Evolutionary conservation across 2,888 invertebrate species (phyloP).

Genomic region (Drosophila trichaetosa): DNA sequence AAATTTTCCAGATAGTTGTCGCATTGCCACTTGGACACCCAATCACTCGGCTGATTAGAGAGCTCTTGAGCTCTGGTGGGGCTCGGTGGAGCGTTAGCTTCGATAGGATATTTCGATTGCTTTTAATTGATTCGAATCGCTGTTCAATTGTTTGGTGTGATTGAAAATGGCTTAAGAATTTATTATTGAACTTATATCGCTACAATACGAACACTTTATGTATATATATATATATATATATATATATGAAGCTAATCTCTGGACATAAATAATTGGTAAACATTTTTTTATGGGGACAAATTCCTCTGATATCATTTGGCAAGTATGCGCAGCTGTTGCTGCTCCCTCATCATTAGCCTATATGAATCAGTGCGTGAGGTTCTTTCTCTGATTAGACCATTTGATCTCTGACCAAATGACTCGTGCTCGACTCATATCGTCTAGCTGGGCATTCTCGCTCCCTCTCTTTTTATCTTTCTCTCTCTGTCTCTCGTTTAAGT

Average conservation of each 20-base stretch:
- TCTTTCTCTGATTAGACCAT: conserved; percentile 64
- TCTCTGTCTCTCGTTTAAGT: background rate
- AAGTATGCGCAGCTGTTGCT: conserved; percentile 55
- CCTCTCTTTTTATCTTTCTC: background rate
- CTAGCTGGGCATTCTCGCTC: conserved; percentile 1
- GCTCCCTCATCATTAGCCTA: conserved; percentile 26
- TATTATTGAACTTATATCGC: conserved; percentile 77
- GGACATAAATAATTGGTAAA: conserved; percentile 11
- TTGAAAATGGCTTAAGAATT: conserved; percentile 78
- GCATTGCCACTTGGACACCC: conserved; percentile 25
- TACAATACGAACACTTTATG: conserved; percentile 4
- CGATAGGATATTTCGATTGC: conserved; percentile 77
- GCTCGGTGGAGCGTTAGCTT: conserved; percentile 44
- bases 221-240: conserved; percentile 10
- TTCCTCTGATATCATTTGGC: conserved; percentile 64
- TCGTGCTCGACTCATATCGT: conserved; percentile 40
- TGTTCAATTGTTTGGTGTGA: conserved; percentile 81
- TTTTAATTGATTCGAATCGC: conserved; percentile 80
- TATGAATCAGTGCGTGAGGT: conserved; percentile 75
- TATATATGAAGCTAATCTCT: conserved; percentile 12
- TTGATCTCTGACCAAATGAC: conserved; percentile 62
- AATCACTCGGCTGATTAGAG: conserved; percentile 49
- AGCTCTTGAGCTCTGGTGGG: conserved; percentile 28
- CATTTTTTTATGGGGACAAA: conserved; percentile 10
- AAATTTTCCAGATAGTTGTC: conserved; percentile 60